These are phyloP conservation scores for Danio tinwini DNA, from an alignment of 2,797 vertebrate species.

Conservation along the genomic window DNA sequence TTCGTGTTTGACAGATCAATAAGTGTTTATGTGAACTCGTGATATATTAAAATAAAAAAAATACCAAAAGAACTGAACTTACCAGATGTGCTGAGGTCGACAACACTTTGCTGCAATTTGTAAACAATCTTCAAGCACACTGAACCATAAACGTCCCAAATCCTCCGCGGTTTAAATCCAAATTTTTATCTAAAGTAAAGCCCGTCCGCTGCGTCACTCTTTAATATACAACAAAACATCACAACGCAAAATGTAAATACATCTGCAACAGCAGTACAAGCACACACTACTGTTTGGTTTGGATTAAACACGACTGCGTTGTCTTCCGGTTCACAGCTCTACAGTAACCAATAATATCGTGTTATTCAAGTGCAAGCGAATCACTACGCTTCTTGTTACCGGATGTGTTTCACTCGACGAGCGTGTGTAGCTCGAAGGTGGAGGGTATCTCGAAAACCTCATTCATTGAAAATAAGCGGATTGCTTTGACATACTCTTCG, in stretches of 20 bases:
- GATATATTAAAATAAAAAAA: too few species aligned
- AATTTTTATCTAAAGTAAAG: neutral
- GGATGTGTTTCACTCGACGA: slow-evolving; percentile 67
- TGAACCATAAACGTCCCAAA: neutral
- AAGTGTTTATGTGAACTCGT: neutral
- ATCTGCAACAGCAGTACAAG: neutral
- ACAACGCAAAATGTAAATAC: neutral
- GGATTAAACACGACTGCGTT: slow-evolving; percentile 18
- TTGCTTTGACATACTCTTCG: neutral
- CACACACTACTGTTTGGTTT: neutral
- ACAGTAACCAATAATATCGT: slow-evolving; percentile 62
- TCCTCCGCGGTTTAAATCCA: neutral
- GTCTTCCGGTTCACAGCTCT: slow-evolving; percentile 68
- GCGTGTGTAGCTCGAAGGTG: slow-evolving; percentile 5
- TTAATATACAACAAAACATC: neutral
- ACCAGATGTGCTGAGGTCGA: slow-evolving; percentile 8
- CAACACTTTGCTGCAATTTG: neutral
- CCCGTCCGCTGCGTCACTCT: neutral
- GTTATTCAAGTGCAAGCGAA: slow-evolving; percentile 59
- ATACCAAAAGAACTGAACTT: neutral
- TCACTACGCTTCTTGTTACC: slow-evolving; percentile 35
- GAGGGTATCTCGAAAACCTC: slow-evolving; percentile 31
- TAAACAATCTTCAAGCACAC: neutral
- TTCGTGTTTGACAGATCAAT: too few species aligned
- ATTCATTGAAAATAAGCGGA: slow-evolving; percentile 52